These are phyloP conservation scores for Cyrtonyx montezumae DNA, from an alignment of 2,113 vertebrate genomes.

Conservation along the genomic window DNA sequence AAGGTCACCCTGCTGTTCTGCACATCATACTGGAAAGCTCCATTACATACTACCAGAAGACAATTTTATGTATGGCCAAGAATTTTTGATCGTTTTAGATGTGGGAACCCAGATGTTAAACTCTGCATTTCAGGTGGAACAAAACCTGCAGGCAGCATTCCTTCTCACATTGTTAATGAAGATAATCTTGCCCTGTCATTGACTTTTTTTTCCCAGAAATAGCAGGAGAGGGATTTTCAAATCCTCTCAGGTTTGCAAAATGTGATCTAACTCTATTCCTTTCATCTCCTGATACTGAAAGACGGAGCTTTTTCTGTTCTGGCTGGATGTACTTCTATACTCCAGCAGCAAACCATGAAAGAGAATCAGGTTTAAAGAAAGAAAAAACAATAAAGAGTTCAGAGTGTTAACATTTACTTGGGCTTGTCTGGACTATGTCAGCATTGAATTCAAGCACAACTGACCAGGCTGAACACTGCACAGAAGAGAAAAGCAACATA, in stretches of 20 bases:
- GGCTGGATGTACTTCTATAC: constrained; percentile 27
- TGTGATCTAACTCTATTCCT: constrained; percentile 47
- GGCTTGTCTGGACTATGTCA: constrained; percentile 22
- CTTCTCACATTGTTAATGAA: constrained; percentile 56
- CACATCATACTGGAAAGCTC: neutral
- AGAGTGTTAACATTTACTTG: constrained; percentile 22
- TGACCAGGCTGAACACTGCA: neutral
- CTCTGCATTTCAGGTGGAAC: constrained; percentile 35
- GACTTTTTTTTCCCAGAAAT: constrained; percentile 45
- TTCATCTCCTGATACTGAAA: constrained; percentile 55
- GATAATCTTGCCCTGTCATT: constrained; percentile 56
- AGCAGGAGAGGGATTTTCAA: constrained; percentile 57
- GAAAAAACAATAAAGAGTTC: neutral
- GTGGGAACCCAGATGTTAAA: constrained; percentile 24
- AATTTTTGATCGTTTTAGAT: constrained; percentile 27
- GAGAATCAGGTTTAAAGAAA: neutral
- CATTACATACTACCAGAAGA: neutral
- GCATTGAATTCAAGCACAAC: neutral
- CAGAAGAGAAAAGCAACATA: neutral
- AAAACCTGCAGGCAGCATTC: constrained; percentile 34
- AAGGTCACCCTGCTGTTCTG: neutral
- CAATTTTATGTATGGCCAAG: constrained; percentile 21
- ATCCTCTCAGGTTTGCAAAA: constrained; percentile 61
- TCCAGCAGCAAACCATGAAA: constrained; percentile 49
- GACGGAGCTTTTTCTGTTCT: constrained; percentile 40